Evolutionary conservation across 2,888 invertebrate species (phyloP).

Genomic region (Lepeophtheirus nordmannii): DNA sequence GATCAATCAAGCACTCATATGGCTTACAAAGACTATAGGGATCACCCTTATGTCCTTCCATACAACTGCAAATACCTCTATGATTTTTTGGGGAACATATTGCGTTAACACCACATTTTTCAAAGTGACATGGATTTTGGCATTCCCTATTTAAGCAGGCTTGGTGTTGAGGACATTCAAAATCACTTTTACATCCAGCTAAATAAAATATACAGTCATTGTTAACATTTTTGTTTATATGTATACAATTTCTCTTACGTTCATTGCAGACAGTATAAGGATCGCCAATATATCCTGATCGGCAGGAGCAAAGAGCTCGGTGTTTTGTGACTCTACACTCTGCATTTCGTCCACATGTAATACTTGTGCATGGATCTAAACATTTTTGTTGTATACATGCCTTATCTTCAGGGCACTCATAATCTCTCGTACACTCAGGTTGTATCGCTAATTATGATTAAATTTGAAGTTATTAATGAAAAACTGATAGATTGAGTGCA

Average conservation of each 20-base stretch:
- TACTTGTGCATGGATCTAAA: constrained; percentile 50
- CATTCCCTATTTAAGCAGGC: constrained; percentile 68
- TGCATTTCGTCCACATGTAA: constrained; percentile 57
- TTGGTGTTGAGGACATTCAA: constrained; percentile 63
- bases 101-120: constrained; percentile 66
- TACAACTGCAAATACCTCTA: constrained; percentile 59
- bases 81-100: constrained; percentile 61
- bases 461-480: constrained; percentile 30
- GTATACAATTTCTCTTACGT: constrained; percentile 11
- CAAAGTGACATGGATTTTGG: constrained; percentile 57
- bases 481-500: no score
- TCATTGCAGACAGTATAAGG: constrained; percentile 34
- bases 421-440: constrained; percentile 29
- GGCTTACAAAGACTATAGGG: constrained; percentile 58
- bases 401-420: constrained; percentile 37
- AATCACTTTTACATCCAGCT: constrained; percentile 70
- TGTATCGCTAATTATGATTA: constrained; percentile 29
- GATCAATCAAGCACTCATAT: constrained; percentile 57
- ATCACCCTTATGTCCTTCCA: constrained; percentile 57
- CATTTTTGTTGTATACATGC: constrained; percentile 61
- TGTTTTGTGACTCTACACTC: constrained; percentile 70
- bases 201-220: constrained; percentile 30
- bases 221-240: not conserved
- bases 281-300: constrained; percentile 65
- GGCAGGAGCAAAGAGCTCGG: constrained; percentile 53